Conservation (phyloP, 2,888 invertebrate species). For the Drosophila leonis region DNA sequence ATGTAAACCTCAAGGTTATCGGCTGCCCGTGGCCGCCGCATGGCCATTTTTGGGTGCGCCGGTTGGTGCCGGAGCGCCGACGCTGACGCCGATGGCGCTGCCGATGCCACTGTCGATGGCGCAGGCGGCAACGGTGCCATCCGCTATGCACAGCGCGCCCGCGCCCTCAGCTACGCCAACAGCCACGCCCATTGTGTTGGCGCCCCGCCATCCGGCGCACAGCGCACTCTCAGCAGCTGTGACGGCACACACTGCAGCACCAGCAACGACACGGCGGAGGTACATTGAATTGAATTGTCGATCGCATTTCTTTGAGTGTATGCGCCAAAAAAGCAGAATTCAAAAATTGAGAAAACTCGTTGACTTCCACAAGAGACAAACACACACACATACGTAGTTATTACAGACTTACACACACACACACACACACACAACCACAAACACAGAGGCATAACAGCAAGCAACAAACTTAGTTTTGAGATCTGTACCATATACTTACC, state of each 20-base stretch:
- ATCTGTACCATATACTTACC: slow-evolving; percentile 65
- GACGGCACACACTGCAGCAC: slow-evolving; percentile 88
- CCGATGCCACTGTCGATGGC: slow-evolving; percentile 72
- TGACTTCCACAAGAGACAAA: slow-evolving; percentile 13
- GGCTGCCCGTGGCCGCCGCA: slow-evolving; percentile 91
- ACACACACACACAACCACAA: slow-evolving; percentile 14
- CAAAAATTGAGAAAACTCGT: slow-evolving; percentile 69
- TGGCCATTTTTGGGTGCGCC: slow-evolving; percentile 90
- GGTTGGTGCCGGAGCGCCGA: slow-evolving; percentile 86
- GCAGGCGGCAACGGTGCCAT: slow-evolving; percentile 85
- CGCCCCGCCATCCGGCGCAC: slow-evolving; percentile 87
- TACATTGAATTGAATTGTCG: slow-evolving; percentile 84
- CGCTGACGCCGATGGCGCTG: slow-evolving; percentile 87
- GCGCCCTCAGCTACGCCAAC: slow-evolving; percentile 83
- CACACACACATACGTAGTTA: slow-evolving; percentile 10
- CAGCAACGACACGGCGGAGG: slow-evolving; percentile 91
- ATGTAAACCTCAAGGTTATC: slow-evolving; percentile 87
- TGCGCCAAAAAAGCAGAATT: slow-evolving; percentile 83
- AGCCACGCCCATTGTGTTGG: slow-evolving; percentile 88
- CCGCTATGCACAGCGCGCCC: slow-evolving; percentile 85
- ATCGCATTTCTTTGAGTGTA: slow-evolving; percentile 33
- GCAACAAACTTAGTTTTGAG: slow-evolving; percentile 65
- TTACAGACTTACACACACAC: slow-evolving; percentile 8
- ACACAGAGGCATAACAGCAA: slow-evolving; percentile 23
- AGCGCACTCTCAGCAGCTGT: slow-evolving; percentile 43